Evolutionary conservation across 2,888 invertebrate genomes (phyloP), one percentile per base, ranked within the genome.

Genomic region (Coronaproctus castanopsis): DNA sequence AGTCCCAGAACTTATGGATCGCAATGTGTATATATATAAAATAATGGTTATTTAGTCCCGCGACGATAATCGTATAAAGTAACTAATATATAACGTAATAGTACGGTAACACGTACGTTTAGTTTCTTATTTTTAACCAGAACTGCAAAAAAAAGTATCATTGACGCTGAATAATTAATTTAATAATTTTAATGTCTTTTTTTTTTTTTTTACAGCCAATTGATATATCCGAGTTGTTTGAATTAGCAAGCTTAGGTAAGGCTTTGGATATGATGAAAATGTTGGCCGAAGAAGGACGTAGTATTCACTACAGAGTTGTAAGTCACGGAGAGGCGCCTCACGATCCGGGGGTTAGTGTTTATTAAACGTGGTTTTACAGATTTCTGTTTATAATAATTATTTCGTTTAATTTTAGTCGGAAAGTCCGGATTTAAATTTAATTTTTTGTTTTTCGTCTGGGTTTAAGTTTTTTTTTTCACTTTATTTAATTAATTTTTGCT

Each of bases 241-340:
- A 88, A 72, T 65, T 87, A 57, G 78, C 80, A 65, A 80, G 85
- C 21, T 71, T 89, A 61, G 83, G 83, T 1, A 79, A 79, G 64
- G 86, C 85, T 1, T 73, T 88, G 64, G 87, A 87, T 69, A 80
- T 77, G 1, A 80, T 66, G 58, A 88, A 87, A 73, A 75, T 78
- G 64, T 71, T 87, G 64, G 82, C 85, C 0, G 72, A 75, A 2
- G 77, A 80, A 60, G 85, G 85, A 1, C 77, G 81, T 69, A 73
- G 74, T 65, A 79, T 87, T 64, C 87, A 87, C 70, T 72, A 74
- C 8, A 76, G 78, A 61, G 79, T 81, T 20, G 77, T 79, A 2
- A 75, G 76, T 67, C 75, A 74, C 64, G 76, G 75, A 66, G 72
- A 75, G 59, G 75, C 74, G 61, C 69, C 74, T 62, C 80, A 82